Evolutionary conservation across 1,140 invertebrate genomes (phyloP), one percentile per base, ranked within the genome.

Genomic region (Akabosia matsudoensis): DNA sequence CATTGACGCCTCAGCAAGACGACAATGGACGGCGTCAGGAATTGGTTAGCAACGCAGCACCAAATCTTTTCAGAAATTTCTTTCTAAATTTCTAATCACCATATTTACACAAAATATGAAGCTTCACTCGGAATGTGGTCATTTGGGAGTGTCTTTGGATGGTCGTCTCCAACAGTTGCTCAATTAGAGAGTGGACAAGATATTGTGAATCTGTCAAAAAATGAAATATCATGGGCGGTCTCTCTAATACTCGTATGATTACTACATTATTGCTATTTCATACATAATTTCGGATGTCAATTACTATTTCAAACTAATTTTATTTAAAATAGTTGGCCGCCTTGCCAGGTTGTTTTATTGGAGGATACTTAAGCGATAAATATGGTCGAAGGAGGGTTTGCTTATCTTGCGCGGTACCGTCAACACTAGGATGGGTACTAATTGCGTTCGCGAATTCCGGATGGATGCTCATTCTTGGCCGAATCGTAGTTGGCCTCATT

Each of bases 81-180:
- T 10, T 45, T 45, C 7, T 45, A 10, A 45, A 7, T 45, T 45
- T 45, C 18, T 45, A 45, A 45, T n/a, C n/a, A 45, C 37, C 37
- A 45, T 45, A 45, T 10, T 45, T 45, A 45, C 7, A 7, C 18
- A 45, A 10, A 7, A 22, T n/a, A 64, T 54, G 24, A 86, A 78
- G 92, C 90, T 37, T 91, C 90, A 0, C 83, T 92, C 30, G 88
- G 90, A 26, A 89, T 91, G 0, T 86, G 92, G n/a, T 87, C 88
- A 33, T 85, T 86, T 67, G 90, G 90, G 14, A 88, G 89, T 33
- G 86, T 90, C n/a, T 83, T 94, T 1, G 92, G 89, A 22, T 95
- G 92, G 91, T 90, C 92, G 4, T 91, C 92, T 0, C 90, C 92
- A 4, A 91, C 91, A 3, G 86, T 89, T 56, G 88, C 90, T 0